Evolutionary conservation across 2,113 vertebrate species (phyloP).

Genomic region (Stegastes partitus): DNA sequence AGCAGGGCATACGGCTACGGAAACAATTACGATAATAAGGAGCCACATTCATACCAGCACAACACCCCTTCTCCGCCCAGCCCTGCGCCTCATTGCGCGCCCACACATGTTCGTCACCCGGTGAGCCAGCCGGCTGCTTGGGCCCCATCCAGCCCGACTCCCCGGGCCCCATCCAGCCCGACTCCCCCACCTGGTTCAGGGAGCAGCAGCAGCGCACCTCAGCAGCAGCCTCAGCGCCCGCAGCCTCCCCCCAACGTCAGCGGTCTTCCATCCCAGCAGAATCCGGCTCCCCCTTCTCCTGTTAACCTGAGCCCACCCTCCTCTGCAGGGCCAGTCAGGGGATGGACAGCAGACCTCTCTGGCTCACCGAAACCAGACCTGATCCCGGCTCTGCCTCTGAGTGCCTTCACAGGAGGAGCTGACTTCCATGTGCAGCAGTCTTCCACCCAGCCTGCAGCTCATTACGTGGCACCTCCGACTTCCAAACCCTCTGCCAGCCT

Average conservation of each 20-base stretch:
- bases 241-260: slow-evolving; percentile 69
- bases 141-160: slow-evolving; percentile 66
- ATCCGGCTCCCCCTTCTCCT: slow-evolving; percentile 43
- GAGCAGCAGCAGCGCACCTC: slow-evolving; percentile 41
- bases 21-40: slow-evolving; percentile 79
- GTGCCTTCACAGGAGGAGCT: slow-evolving; percentile 71
- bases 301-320: slow-evolving; percentile 46
- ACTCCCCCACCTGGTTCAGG: slow-evolving; percentile 50
- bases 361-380: slow-evolving; percentile 50
- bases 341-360: slow-evolving; percentile 42
- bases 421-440: slow-evolving; percentile 66
- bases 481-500: slow-evolving; percentile 46
- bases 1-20: slow-evolving; percentile 75
- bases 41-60: slow-evolving; percentile 72
- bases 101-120: slow-evolving; percentile 61
- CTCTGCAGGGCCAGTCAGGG: slow-evolving; percentile 22
- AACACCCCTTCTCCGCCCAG: slow-evolving; percentile 46
- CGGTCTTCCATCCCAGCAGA: slow-evolving; percentile 57
- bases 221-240: slow-evolving; percentile 46
- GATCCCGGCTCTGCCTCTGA: slow-evolving; percentile 67
- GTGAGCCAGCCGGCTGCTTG: slow-evolving; percentile 58
- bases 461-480: slow-evolving; percentile 43
- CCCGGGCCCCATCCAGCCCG: slow-evolving; percentile 68
- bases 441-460: slow-evolving; percentile 43
- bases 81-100: slow-evolving; percentile 51